Base-by-base conservation (phyloP, 1,140 invertebrate genomes). In the Lasioglossum baleicum region DNA sequence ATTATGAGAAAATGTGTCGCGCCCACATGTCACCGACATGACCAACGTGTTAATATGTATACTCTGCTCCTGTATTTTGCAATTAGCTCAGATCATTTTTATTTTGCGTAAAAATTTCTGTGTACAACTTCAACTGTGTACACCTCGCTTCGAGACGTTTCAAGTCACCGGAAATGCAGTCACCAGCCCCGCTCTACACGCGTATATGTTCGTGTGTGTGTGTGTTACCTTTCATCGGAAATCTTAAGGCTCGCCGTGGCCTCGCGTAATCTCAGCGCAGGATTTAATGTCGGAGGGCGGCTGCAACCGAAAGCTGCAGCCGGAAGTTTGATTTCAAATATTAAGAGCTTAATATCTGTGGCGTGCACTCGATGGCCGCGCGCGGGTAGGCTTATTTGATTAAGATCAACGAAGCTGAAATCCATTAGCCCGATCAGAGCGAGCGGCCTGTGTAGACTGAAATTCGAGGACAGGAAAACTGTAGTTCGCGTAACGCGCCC, bases 281-380 rank as follows among this genome's bases (percentile, higher is more conserved):
- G 22, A 58, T 67, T 67, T 75, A 75, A 75, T 20, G 73, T 56
- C 66, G 26, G 17, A 26, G 42, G 63, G 64, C 44, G 26, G 26
- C 31, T 15, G 31, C 69, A 44, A n/a, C 8, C 2, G n/a, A 44
- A 22, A 42, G 40, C 20, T 7, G 15, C 26, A 11, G 20, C 40
- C 20, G 44, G 53, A 69, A 61, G 65, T 69, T 69, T 70, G 40
- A 61, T 77, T 60, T 70, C 56, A 40, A 70, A 77, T 77, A 77
- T 77, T 63, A 77, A 70, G 42, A 77, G 7, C 22, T 69, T 61
- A 61, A 70, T 70, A 61, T 77, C 42, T 40, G 26, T 22, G 7
- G 26, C 42, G 40, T 13, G 56, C 66, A 22, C 48, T 69, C 42
- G 75, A 70, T 61, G 26, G 53, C 11, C 7, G 2, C 15, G 2